phyloP scores from a whole-genome alignment of 2,888 invertebrate genomes.

The Melanostoma mellinum region DNA sequence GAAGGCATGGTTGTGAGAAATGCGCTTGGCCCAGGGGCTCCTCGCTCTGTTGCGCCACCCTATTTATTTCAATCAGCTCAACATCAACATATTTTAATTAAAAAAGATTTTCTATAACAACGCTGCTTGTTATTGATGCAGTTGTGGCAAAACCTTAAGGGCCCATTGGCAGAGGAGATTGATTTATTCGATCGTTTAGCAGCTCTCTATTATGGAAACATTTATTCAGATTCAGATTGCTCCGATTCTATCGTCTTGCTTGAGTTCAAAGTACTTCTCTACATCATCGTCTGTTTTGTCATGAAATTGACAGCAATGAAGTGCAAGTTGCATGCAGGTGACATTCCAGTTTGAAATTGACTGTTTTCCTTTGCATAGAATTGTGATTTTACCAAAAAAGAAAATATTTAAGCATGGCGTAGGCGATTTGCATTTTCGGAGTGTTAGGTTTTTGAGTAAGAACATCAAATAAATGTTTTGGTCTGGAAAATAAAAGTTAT shows the following conservation, averaged over 20 bases:
- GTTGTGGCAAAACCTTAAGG: background rate
- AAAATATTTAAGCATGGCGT: background rate
- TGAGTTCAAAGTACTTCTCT: background rate
- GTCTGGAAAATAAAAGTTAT: too few relatives aligned
- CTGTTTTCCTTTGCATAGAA: background rate
- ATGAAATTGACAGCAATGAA: background rate
- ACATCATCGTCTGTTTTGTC: background rate
- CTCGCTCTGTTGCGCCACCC: too few relatives aligned
- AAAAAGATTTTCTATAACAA: too few relatives aligned
- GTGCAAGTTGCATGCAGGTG: conserved; percentile 19
- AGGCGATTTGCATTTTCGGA: conserved; percentile 30
- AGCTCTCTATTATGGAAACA: conserved; percentile 51
- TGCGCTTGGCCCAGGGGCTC: too few relatives aligned
- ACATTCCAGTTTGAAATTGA: conserved; percentile 21
- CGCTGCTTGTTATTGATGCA: too few relatives aligned
- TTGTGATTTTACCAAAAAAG: background rate
- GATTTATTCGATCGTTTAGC: conserved; percentile 49
- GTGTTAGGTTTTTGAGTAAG: too few relatives aligned
- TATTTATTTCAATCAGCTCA: too few relatives aligned
- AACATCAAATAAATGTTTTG: too few relatives aligned
- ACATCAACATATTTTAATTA: too few relatives aligned
- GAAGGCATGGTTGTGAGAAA: too few relatives aligned
- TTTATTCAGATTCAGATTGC: conserved; percentile 61
- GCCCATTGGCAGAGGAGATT: conserved; percentile 13
- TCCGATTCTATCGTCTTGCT: conserved; percentile 27